phyloP scores from a whole-genome alignment of 2,113 vertebrate genomes.

The Plecturocebus donacophilus region DNA sequence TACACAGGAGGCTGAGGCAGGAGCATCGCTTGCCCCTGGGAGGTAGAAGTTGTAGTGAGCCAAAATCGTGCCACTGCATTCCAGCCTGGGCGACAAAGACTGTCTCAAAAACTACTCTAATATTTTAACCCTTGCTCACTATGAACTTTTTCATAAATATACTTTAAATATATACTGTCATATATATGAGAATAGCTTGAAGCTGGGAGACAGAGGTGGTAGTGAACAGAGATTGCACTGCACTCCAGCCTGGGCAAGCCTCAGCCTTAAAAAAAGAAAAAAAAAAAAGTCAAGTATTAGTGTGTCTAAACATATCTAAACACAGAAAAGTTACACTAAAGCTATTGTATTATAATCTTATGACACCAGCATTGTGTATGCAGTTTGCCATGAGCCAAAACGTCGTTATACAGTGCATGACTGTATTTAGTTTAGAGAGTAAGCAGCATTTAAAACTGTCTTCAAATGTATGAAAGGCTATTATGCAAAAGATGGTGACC shows the following conservation, averaged over 20 bases:
- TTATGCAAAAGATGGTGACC: conserved; percentile 31
- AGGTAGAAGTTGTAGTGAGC: too few species aligned
- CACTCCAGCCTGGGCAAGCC: too few species aligned
- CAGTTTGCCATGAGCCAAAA: background rate
- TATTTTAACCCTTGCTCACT: background rate
- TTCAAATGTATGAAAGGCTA: conserved; percentile 18
- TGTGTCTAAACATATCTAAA: background rate
- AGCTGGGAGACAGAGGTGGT: too few species aligned
- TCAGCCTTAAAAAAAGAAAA: too few species aligned
- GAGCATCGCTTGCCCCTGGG: too few species aligned
- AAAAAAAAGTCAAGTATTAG: background rate
- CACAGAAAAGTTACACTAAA: background rate
- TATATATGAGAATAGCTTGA: too few species aligned
- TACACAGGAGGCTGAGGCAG: too few species aligned
- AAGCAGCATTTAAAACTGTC: conserved; percentile 35
- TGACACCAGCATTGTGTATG: background rate
- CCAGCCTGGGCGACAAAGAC: background rate
- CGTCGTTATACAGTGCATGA: background rate
- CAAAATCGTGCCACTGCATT: background rate
- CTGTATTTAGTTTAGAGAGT: background rate
- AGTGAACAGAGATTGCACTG: too few species aligned
- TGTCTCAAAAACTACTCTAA: background rate
- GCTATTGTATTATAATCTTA: background rate
- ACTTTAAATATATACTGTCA: background rate
- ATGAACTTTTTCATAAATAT: background rate